Percentiles rank a stretch among this genome's conserved stretches.
These are phyloP conservation scores for Onychomys torridus DNA, from an alignment of 2,797 vertebrate genomes.

Conservation along the genomic window DNA sequence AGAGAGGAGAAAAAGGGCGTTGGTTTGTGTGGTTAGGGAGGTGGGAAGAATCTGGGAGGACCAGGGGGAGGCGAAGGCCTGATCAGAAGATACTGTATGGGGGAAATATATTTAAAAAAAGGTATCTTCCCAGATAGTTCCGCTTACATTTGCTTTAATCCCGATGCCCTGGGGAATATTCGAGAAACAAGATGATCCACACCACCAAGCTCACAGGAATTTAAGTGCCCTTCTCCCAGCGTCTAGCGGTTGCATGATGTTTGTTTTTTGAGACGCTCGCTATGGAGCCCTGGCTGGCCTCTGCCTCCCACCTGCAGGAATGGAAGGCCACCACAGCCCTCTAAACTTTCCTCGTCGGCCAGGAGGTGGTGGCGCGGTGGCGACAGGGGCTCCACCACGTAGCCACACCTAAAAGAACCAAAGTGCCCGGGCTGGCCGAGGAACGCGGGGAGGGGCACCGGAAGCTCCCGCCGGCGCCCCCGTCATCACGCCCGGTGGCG, in stretches of 20 bases:
- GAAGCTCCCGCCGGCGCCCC: background rate
- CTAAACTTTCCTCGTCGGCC: too few species aligned
- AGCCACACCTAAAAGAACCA: background rate
- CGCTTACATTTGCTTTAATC: background rate
- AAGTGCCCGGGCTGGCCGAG: background rate
- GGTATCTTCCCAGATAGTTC: background rate
- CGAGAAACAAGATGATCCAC: background rate
- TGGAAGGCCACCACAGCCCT: background rate
- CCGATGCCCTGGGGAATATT: background rate
- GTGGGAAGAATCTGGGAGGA: background rate
- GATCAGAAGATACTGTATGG: background rate
- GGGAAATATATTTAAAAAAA: background rate
- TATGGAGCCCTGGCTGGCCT: background rate
- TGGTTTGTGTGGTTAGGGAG: background rate
- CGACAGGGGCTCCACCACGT: background rate
- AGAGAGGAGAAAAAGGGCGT: background rate
- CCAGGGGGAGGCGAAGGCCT: background rate
- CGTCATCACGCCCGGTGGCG: background rate
- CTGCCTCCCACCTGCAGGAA: background rate
- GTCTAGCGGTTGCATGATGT: background rate
- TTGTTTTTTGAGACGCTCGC: background rate
- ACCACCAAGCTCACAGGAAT: background rate
- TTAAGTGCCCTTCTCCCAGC: background rate
- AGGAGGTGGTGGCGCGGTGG: background rate
- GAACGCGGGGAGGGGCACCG: fast-evolving